Evolutionary conservation across 2,888 invertebrate species (phyloP).

Genomic region (Habroteleia sp.): DNA sequence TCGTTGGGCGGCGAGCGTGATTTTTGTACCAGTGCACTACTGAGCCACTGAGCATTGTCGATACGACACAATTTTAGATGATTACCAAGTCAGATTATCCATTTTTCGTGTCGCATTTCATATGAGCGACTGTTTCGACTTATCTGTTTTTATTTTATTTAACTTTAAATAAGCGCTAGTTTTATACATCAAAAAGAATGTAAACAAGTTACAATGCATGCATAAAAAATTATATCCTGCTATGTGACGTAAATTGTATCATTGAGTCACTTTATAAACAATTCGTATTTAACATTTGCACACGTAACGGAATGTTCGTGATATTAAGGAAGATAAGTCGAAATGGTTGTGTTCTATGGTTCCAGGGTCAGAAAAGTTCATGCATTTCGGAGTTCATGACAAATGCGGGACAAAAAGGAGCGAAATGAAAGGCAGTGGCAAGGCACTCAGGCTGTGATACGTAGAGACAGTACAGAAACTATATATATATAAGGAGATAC

Average conservation of each 20-base stretch:
- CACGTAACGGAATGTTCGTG: neutral
- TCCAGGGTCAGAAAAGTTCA: constrained; percentile 10
- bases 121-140: constrained; percentile 6
- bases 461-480: constrained; percentile 81
- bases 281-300: neutral
- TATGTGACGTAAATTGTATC: neutral
- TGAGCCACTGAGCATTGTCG: constrained; percentile 73
- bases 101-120: constrained; percentile 36
- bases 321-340: neutral
- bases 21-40: constrained; percentile 80
- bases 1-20: constrained; percentile 72
- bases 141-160: neutral
- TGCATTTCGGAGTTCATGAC: constrained; percentile 38
- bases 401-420: constrained; percentile 58
- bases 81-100: constrained; percentile 45
- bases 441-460: constrained; percentile 81
- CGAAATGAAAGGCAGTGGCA: constrained; percentile 76
- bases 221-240: neutral
- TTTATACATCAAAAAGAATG: no score
- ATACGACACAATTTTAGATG: constrained; percentile 27
- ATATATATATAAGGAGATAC: constrained; percentile 73
- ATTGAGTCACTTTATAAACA: neutral
- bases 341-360: constrained; percentile 5
- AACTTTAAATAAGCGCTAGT: neutral
- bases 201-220: no score